These are phyloP conservation scores for Gnathonemus longibarbis DNA, from an alignment of 2,113 vertebrate species.

Conservation along the genomic window DNA sequence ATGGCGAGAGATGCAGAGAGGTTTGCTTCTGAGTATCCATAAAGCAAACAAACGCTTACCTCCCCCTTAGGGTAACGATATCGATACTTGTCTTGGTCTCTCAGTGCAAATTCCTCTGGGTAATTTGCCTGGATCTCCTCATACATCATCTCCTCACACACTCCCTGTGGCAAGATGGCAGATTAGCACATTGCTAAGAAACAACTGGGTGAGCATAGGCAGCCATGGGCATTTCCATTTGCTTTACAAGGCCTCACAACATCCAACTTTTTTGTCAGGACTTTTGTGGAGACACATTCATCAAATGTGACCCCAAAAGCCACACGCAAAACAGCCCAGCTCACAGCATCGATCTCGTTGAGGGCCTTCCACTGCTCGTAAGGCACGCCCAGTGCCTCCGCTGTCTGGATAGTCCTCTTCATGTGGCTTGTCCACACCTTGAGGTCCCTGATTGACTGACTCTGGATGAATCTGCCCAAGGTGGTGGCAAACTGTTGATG, in stretches of 20 bases:
- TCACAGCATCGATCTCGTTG: constrained; percentile 86
- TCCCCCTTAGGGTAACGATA: constrained; percentile 90
- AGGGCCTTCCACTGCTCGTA: constrained; percentile 94
- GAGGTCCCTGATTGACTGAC: constrained; percentile 70
- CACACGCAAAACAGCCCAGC: constrained; percentile 26
- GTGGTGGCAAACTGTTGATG: constrained; percentile 65
- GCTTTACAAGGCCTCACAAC: neutral
- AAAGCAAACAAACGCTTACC: constrained; percentile 50
- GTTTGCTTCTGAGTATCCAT: neutral
- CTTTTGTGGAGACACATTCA: neutral
- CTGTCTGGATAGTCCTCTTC: constrained; percentile 86
- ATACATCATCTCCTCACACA: constrained; percentile 88
- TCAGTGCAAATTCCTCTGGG: constrained; percentile 80
- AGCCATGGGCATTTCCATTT: neutral
- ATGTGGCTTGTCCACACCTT: constrained; percentile 94
- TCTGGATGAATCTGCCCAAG: constrained; percentile 68
- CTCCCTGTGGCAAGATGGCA: constrained; percentile 59
- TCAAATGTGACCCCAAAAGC: neutral
- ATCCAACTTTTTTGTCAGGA: neutral
- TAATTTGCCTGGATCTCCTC: constrained; percentile 80
- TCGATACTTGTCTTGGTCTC: constrained; percentile 87
- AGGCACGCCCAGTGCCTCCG: constrained; percentile 69
- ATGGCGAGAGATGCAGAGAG: neutral
- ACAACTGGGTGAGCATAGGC: neutral
- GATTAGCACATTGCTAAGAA: neutral